phyloP scores from a whole-genome alignment of 2,113 vertebrate species.

The Istiophorus platypterus region DNA sequence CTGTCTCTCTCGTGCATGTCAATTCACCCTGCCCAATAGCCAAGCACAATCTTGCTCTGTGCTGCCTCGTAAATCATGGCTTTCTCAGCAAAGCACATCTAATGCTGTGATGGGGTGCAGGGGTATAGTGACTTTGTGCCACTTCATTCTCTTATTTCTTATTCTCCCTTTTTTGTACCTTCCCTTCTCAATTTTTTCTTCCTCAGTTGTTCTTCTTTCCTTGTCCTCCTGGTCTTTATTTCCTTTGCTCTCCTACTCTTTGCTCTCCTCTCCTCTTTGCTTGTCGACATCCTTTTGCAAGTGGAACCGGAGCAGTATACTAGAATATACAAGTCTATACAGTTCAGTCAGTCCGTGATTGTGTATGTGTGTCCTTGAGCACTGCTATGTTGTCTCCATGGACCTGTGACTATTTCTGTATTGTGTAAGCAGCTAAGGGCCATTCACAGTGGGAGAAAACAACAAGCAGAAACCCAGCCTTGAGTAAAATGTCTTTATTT shows the following conservation, averaged over 20 bases:
- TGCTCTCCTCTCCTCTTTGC: slow-evolving; percentile 7
- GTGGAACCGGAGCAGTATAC: background rate
- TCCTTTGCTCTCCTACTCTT: background rate
- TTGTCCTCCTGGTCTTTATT: background rate
- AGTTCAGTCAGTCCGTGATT: background rate
- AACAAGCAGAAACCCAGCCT: background rate
- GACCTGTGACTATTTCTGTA: slow-evolving; percentile 29
- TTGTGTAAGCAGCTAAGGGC: slow-evolving; percentile 7
- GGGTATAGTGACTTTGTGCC: slow-evolving; percentile 29
- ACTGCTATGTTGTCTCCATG: slow-evolving; percentile 11
- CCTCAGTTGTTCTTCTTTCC: slow-evolving; percentile 14
- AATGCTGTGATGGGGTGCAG: slow-evolving; percentile 36
- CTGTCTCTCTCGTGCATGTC: slow-evolving; percentile 81
- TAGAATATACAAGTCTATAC: background rate
- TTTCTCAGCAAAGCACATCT: slow-evolving; percentile 58
- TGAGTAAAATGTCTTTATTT: slow-evolving; percentile 7
- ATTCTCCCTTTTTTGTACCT: background rate
- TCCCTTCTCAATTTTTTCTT: slow-evolving; percentile 4
- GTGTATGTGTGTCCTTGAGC: background rate
- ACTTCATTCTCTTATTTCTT: slow-evolving; percentile 30
- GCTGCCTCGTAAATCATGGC: slow-evolving; percentile 77
- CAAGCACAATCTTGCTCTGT: slow-evolving; percentile 82
- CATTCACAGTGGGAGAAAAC: slow-evolving; percentile 7
- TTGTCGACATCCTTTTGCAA: slow-evolving; percentile 4
- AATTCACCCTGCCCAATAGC: slow-evolving; percentile 73